Evolutionary conservation across 1,140 invertebrate species (phyloP), one percentile per base, ranked within the genome.

Genomic region (Mesaphorura yosii): DNA sequence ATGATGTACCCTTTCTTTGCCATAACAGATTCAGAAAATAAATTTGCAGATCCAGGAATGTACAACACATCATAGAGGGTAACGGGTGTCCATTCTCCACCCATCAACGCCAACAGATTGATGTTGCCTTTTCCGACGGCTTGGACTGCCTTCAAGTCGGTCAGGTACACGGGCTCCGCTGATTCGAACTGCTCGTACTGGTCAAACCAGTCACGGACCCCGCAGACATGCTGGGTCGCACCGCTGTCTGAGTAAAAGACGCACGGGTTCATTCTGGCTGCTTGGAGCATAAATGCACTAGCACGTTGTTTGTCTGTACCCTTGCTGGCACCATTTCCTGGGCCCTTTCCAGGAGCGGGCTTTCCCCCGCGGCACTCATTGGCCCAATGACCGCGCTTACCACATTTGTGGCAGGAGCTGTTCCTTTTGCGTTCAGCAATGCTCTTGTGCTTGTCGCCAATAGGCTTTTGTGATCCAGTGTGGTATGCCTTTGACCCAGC

Each of bases 1-100:
- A 58, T 50, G 0, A 23, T 28, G 22, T 40, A 60, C 1, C 58
- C 58, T 3, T 53, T 49, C 10, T 39, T 28, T 4, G 41, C 41
- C 58, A 60, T 60, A 0, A 53, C 47, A 14, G 14, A 23, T 29
- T 60, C 58, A 2, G 58, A 60, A n/a, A 60, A 60, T 4, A 60
- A 27, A 20, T 60, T 60, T 1, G 31, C 44, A 6, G 42, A 42
- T 15, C 34, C 46, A 12, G 49, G 49, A 26, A 59, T 53, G 40
- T 57, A 53, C 5, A 48, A 19, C 19, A 50, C 47, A 5, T 51
- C 25, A 25, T 29, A 10, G 1, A 59, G 4, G 2, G n/a, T 42
- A 19, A 15, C n/a, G 15, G 17, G 6, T 12, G 14, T 39, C 53
- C 53, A 56, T 25, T 2, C 17, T 1, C 41, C 29, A 1, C 44